A percentile compares a stretch with the other conserved stretches of the same genome.
Evolutionary conservation across 2,888 invertebrate species (phyloP).

Genomic region (Alviniconcha strummeri): DNA sequence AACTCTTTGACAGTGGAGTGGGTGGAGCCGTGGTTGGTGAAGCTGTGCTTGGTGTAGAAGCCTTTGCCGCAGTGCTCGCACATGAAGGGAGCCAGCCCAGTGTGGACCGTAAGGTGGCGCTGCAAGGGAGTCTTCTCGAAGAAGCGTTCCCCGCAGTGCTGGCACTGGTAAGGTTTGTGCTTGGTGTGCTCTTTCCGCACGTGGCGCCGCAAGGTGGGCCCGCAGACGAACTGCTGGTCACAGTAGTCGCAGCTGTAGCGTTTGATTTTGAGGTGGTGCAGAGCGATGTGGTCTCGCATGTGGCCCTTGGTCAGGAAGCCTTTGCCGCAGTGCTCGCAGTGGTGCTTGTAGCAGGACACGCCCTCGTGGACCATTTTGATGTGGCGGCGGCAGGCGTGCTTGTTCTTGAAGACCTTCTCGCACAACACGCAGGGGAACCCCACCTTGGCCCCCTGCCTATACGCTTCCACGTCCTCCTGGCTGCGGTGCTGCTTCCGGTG

Average conservation of each 20-base stretch:
- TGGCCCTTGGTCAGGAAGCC: slow-evolving; percentile 33
- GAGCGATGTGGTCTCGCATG: slow-evolving; percentile 37
- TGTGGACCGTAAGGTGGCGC: slow-evolving; percentile 29
- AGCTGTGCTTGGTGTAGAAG: slow-evolving; percentile 34
- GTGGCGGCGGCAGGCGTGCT: slow-evolving; percentile 33
- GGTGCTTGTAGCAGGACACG: slow-evolving; percentile 33
- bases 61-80: slow-evolving; percentile 34
- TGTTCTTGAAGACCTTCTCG: slow-evolving; percentile 35
- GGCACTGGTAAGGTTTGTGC: slow-evolving; percentile 34
- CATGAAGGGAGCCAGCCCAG: slow-evolving; percentile 32
- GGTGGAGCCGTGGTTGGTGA: slow-evolving; percentile 28
- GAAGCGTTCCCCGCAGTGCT: slow-evolving; percentile 30
- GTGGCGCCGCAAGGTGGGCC: slow-evolving; percentile 33
- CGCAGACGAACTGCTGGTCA: slow-evolving; percentile 35
- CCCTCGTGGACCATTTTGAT: slow-evolving; percentile 34
- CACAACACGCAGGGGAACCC: slow-evolving; percentile 27
- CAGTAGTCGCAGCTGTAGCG: slow-evolving; percentile 37
- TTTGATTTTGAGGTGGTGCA: slow-evolving; percentile 35
- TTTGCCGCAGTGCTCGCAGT: slow-evolving; percentile 36
- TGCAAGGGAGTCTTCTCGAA: slow-evolving; percentile 34
- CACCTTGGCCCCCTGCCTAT: slow-evolving; percentile 26
- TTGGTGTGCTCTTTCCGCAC: slow-evolving; percentile 35
- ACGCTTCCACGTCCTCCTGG: slow-evolving; percentile 32
- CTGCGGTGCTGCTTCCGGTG: slow-evolving; percentile 32
- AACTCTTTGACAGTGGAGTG: slow-evolving; percentile 27